phyloP scores from a whole-genome alignment of 2,113 vertebrate species.

The Zapornia atra region DNA sequence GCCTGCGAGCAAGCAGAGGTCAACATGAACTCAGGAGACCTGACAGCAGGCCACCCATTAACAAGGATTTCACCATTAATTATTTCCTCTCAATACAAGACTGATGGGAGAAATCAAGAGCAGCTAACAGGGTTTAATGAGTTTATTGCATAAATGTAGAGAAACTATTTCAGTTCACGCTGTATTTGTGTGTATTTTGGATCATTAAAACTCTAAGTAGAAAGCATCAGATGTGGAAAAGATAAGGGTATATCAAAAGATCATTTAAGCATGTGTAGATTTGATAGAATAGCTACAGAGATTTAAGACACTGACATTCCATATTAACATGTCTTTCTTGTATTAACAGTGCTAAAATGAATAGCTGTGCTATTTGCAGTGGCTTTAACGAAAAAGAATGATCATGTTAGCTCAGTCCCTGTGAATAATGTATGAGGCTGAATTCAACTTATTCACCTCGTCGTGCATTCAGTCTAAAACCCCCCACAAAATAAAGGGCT shows the following conservation, averaged over 20 bases:
- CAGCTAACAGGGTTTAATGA: conserved; percentile 37
- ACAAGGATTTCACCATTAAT: conserved; percentile 63
- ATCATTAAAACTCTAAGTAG: background rate
- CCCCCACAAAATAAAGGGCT: conserved; percentile 21
- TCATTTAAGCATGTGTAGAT: background rate
- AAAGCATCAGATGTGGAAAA: background rate
- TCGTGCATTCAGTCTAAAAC: conserved; percentile 30
- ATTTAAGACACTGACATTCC: background rate
- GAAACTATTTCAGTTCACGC: background rate
- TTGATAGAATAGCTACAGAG: background rate
- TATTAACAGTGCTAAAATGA: conserved; percentile 58
- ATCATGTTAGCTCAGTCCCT: conserved; percentile 53
- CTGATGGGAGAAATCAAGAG: conserved; percentile 13
- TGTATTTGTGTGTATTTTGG: background rate
- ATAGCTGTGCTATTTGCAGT: conserved; percentile 50
- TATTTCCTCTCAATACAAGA: conserved; percentile 55
- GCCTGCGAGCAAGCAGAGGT: conserved; percentile 41
- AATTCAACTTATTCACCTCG: conserved; percentile 56
- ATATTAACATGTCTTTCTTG: conserved; percentile 48
- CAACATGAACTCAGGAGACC: conserved; percentile 52
- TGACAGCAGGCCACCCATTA: conserved; percentile 54
- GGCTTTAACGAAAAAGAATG: conserved; percentile 45
- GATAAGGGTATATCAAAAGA: background rate
- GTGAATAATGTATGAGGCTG: conserved; percentile 66
- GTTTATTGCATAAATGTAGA: conserved; percentile 29